Conservation (phyloP, 2,113 vertebrate species). For the Electrona antarctica region DNA sequence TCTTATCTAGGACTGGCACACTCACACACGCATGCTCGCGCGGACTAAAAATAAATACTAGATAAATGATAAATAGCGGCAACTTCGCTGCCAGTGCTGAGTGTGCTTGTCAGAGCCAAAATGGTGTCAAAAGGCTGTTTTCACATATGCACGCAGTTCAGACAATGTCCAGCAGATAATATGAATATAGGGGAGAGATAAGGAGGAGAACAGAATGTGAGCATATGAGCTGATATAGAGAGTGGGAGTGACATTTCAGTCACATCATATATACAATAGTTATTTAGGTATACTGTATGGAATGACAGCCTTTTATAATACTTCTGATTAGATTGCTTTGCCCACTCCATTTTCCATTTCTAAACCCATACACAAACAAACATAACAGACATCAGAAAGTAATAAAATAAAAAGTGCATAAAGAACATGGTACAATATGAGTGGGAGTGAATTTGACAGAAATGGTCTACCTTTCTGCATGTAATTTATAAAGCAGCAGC, state of each 20-base stretch:
- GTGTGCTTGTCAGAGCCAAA: constrained; percentile 22
- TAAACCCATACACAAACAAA: too few species aligned
- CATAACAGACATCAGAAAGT: too few species aligned
- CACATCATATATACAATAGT: too few species aligned
- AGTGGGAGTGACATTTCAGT: neutral
- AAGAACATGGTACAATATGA: too few species aligned
- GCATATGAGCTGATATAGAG: constrained; percentile 6
- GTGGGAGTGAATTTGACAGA: neutral
- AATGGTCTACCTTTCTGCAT: neutral
- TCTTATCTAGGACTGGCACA: constrained; percentile 62
- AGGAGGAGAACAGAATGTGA: constrained; percentile 5
- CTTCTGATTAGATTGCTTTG: too few species aligned
- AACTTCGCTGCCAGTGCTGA: constrained; percentile 30
- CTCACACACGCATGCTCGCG: neutral
- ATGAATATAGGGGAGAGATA: constrained; percentile 42
- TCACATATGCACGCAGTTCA: too few species aligned
- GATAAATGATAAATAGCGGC: constrained; percentile 34
- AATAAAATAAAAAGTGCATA: too few species aligned
- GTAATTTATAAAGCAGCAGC: constrained; percentile 9
- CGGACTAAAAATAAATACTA: constrained; percentile 53
- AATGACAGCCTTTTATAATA: too few species aligned
- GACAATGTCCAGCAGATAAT: neutral
- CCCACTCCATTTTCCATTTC: too few species aligned
- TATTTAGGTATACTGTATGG: too few species aligned
- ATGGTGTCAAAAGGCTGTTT: neutral